Percentiles rank a stretch among this genome's conserved stretches.
These are phyloP conservation scores for Poeciliopsis retropinna DNA, from an alignment of 2,113 vertebrate genomes.

Conservation along the genomic window DNA sequence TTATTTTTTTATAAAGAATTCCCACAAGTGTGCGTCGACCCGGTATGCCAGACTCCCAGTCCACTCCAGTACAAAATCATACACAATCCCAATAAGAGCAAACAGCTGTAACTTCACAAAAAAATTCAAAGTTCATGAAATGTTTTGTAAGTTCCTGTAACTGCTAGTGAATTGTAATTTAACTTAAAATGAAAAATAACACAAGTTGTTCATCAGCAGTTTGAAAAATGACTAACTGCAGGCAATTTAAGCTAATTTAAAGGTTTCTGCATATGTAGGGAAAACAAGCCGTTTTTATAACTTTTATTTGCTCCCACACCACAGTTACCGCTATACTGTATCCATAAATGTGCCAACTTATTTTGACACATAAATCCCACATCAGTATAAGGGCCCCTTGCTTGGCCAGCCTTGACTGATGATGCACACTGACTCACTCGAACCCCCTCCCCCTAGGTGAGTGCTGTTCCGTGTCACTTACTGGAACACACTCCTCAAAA, in stretches of 20 bases:
- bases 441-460: conserved; percentile 79
- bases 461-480: conserved; percentile 82
- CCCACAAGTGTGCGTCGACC: no score
- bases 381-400: conserved; percentile 46
- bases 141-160: background rate
- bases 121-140: background rate
- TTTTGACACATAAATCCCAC: conserved; percentile 26
- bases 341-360: background rate
- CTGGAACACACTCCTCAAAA: conserved; percentile 77
- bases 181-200: background rate
- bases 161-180: background rate
- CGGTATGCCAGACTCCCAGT: no score
- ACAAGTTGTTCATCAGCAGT: background rate
- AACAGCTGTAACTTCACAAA: background rate
- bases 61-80: background rate
- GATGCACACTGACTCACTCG: conserved; percentile 83
- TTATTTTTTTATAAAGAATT: no score
- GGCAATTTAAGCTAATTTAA: background rate
- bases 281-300: background rate
- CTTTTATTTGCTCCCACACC: background rate
- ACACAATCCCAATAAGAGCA: background rate
- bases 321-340: background rate
- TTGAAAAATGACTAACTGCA: background rate
- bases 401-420: conserved; percentile 78
- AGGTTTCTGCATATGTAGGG: background rate